Percentiles rank a stretch among this genome's conserved stretches.
These are phyloP conservation scores for Achlya flavicornis DNA, from an alignment of 2,888 invertebrate genomes.

Conservation along the genomic window DNA sequence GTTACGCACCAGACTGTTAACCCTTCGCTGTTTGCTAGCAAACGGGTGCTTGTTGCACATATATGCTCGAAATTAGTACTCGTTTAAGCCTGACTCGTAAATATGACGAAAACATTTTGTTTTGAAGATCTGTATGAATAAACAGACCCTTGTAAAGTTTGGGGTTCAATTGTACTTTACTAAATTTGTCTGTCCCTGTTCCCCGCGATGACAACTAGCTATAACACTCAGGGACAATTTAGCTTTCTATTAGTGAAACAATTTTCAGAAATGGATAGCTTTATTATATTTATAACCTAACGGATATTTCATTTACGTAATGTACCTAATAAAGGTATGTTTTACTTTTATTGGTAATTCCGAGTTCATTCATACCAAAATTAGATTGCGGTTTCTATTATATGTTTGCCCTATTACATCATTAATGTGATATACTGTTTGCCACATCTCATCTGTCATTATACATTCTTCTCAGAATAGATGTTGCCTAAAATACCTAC, in stretches of 20 bases:
- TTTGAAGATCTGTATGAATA: conserved; percentile 23
- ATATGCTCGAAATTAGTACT: conserved; percentile 60
- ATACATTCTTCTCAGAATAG: background rate
- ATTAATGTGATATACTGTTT: conserved; percentile 1
- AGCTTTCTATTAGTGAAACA: too few species aligned
- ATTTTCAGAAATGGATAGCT: background rate
- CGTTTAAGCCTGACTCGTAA: conserved; percentile 57
- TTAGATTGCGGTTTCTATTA: background rate
- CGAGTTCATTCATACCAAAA: background rate
- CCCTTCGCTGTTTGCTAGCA: conserved; percentile 73
- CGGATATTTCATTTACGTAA: background rate
- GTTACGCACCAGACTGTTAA: conserved; percentile 77
- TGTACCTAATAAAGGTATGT: background rate
- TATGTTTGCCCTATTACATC: conserved; percentile 1
- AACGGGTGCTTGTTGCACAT: conserved; percentile 52
- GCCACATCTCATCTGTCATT: conserved; percentile 4
- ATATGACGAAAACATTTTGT: conserved; percentile 41
- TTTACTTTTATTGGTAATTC: background rate
- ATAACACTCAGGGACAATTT: too few species aligned
- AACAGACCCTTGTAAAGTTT: too few species aligned
- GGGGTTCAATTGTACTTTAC: too few species aligned
- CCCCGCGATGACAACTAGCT: too few species aligned
- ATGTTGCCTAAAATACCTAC: background rate
- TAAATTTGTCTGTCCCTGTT: too few species aligned
- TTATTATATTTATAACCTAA: too few species aligned